These are phyloP conservation scores for Rotaria socialis DNA, from an alignment of 2,888 invertebrate species.

Conservation along the genomic window DNA sequence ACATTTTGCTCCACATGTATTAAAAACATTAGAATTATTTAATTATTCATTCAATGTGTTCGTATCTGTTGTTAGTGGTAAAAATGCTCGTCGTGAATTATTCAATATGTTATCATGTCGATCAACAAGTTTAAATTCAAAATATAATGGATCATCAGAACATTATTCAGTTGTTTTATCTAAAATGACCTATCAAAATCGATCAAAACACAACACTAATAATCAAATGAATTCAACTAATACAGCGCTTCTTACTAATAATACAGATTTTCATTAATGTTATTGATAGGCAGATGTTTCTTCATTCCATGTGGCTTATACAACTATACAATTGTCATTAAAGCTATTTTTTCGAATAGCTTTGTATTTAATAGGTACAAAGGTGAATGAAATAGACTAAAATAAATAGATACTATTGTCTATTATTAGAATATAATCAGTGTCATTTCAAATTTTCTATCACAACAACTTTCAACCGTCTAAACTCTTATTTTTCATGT, in stretches of 20 bases:
- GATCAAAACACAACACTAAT: background rate
- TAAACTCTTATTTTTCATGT: too few species aligned
- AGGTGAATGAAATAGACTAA: background rate
- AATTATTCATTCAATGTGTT: background rate
- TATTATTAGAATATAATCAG: too few species aligned
- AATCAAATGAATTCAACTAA: background rate
- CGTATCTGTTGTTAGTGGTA: background rate
- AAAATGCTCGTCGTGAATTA: background rate
- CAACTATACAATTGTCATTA: background rate
- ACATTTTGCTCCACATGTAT: slow-evolving; percentile 4
- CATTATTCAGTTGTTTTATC: background rate
- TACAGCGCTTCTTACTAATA: background rate
- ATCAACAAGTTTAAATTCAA: background rate
- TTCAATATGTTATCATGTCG: background rate
- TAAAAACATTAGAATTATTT: background rate
- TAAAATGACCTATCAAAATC: background rate
- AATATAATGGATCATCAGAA: background rate
- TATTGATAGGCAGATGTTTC: background rate
- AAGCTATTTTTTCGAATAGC: background rate
- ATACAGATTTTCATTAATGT: background rate
- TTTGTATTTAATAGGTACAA: background rate
- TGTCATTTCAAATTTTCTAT: too few species aligned
- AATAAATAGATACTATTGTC: too few species aligned
- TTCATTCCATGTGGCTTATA: background rate
- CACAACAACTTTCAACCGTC: too few species aligned